Evolutionary conservation across 1,140 invertebrate genomes (phyloP).

Genomic region (Megalonaias nervosa): DNA sequence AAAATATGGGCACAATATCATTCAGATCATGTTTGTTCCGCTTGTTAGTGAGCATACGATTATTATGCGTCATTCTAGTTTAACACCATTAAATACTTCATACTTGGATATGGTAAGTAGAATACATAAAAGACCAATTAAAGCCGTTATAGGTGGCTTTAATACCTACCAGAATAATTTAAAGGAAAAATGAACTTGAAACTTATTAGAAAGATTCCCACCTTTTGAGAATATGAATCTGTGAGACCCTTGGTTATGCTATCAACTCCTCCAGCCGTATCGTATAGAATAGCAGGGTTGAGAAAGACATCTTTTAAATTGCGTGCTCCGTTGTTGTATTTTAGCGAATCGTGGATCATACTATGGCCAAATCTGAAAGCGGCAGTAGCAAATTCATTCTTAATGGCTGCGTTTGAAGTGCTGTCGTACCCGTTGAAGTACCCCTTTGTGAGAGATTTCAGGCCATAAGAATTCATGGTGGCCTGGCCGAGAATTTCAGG

Average conservation of each 20-base stretch:
- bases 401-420: constrained; percentile 85
- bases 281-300: constrained; percentile 20
- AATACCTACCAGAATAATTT: too few relatives aligned
- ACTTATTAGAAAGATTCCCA: constrained; percentile 1
- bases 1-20: too few relatives aligned
- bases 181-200: too few relatives aligned
- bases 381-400: constrained; percentile 96
- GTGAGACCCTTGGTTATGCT: constrained; percentile 20
- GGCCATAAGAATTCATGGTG: constrained; percentile 21
- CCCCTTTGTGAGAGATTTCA: constrained; percentile 6
- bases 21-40: too few relatives aligned
- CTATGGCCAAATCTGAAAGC: constrained; percentile 96
- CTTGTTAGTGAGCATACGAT: too few relatives aligned
- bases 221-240: constrained; percentile 10
- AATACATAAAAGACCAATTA: too few relatives aligned
- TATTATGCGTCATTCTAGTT: too few relatives aligned
- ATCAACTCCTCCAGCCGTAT: constrained; percentile 8
- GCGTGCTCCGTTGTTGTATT: too few relatives aligned
- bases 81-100: too few relatives aligned
- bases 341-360: constrained; percentile 76
- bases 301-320: constrained; percentile 20
- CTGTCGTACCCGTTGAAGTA: constrained; percentile 77
- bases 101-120: too few relatives aligned
- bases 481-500: constrained; percentile 31
- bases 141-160: too few relatives aligned